Evolutionary conservation across 2,888 invertebrate genomes (phyloP), one percentile per base, ranked within the genome.

Genomic region (Synanthedon tipuliformis): DNA sequence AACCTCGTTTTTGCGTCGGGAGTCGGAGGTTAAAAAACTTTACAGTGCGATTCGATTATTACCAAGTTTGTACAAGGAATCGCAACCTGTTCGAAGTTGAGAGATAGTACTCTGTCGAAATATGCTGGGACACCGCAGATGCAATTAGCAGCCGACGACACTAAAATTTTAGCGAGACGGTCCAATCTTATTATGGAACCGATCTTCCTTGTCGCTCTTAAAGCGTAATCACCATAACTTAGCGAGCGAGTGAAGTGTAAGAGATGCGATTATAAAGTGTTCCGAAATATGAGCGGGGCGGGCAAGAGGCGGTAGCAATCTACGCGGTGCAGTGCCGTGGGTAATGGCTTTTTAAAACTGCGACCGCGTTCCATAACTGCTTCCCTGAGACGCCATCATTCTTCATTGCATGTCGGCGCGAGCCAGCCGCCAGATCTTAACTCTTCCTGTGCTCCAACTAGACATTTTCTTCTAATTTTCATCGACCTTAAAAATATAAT

Each of bases 381-480:
- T 86, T 82, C 73, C 73, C 78, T 79, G 81, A 82, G 81, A 84
- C 80, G 84, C 82, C 84, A 85, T 87, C 85, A 85, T 80, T 86
- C 86, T 85, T 84, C 87, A 88, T 88, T 89, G 88, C 83, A 84
- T 88, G 88, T 88, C 88, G 83, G 75, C 88, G 77, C 82, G 76
- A 75, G 75, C 75, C 71, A 70, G 66, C 65, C 61, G 64, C 60
- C 55, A 76, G 76, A 80, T 80, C 83, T 81, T 82, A 82, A 82
- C 82, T 81, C 77, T 74, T 78, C 77, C 74, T 77, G 73, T 72
- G 61, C 61, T 62, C 68, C 75, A 78, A 77, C 75, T 73, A 58
- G 59, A 66, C 71, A 78, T 75, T 34, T 77, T 78, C 73, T n/a
- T n/a, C 48, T n/a, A 15, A 15, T 45, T 45, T 23, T 15, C n/a